Evolutionary conservation across 2,888 invertebrate genomes (phyloP), one percentile per base, ranked within the genome.

Genomic region (Crocallis elinguaria): DNA sequence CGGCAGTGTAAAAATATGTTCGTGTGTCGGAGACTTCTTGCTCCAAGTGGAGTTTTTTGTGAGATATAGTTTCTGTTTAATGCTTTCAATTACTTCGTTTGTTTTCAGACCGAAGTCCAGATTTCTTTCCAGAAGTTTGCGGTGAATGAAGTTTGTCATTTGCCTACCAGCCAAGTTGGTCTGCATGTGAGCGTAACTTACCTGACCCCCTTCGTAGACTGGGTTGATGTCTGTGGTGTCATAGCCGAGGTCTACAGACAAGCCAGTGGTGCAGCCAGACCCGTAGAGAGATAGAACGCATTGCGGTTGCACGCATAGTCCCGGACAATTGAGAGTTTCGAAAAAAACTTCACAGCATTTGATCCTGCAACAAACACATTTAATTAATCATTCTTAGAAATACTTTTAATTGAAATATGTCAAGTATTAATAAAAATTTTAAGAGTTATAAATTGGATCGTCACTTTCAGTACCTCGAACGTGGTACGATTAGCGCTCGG

Each of bases 331-430:
- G 1, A 90, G 61, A 0, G 79, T 77, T 52, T 90, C 89, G 49
- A 88, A 88, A 49, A 87, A 84, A 29, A 88, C 69, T 61, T 90
- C 82, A 42, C 87, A 86, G 66, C 79, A 84, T 71, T 81, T 79
- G 4, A 76, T 62, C 66, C 89, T 88, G 80, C 0, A 54, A 48
- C 1, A 17, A 14, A 21, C 17, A 9, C n/a, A 33, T n/a, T 9
- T 6, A 9, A 2, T 27, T n/a, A 27, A 27, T 27, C n/a, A 1
- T 8, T 1, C 23, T n/a, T n/a, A n/a, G n/a, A n/a, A n/a, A n/a
- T n/a, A n/a, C n/a, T n/a, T n/a, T n/a, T n/a, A n/a, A n/a, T n/a
- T n/a, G n/a, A n/a, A n/a, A n/a, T n/a, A n/a, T n/a, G n/a, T n/a
- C n/a, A n/a, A n/a, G n/a, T n/a, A n/a, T n/a, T n/a, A n/a, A n/a